Evolutionary conservation across 2,113 vertebrate genomes (phyloP).

Genomic region (Dunckerocampus dactyliophorus): DNA sequence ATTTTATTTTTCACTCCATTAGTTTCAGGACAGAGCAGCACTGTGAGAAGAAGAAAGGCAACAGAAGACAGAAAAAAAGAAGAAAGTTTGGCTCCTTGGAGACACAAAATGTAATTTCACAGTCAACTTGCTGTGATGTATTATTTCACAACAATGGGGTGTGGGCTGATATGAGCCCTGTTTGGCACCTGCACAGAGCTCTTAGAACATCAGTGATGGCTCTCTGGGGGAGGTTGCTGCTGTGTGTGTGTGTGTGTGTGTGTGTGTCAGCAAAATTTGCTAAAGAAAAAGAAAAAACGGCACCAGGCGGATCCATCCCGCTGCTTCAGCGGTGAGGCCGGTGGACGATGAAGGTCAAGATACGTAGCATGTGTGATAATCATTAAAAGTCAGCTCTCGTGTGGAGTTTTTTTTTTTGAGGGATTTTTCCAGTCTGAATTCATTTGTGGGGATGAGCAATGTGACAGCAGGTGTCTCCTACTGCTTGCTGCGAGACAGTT

Average conservation of each 20-base stretch:
- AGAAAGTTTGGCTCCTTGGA: constrained; percentile 63
- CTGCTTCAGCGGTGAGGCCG: constrained; percentile 6
- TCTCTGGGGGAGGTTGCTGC: constrained; percentile 28
- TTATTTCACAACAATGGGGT: constrained; percentile 70
- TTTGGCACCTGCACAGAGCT: constrained; percentile 50
- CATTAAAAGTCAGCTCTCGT: constrained; percentile 8
- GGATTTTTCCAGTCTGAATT: constrained; percentile 18
- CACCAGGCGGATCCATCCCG: not conserved
- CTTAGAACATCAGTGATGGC: constrained; percentile 41
- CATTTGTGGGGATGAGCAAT: constrained; percentile 2
- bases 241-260: constrained; percentile 15
- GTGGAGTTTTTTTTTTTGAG: constrained; percentile 9
- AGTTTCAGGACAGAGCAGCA: constrained; percentile 63
- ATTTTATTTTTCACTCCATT: constrained; percentile 74
- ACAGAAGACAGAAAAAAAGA: constrained; percentile 18
- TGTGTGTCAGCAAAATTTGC: constrained; percentile 11
- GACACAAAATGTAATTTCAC: constrained; percentile 77
- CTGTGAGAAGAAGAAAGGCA: constrained; percentile 1
- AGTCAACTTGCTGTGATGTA: constrained; percentile 75
- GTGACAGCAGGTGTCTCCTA: constrained; percentile 24
- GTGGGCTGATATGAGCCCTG: constrained; percentile 54
- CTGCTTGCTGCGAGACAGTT: constrained; percentile 34
- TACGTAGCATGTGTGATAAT: not conserved
- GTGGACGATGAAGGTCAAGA: constrained; percentile 12
- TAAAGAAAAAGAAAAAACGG: constrained; percentile 1